Evolutionary conservation across 2,113 vertebrate genomes (phyloP).

Genomic region (Coturnix japonica): DNA sequence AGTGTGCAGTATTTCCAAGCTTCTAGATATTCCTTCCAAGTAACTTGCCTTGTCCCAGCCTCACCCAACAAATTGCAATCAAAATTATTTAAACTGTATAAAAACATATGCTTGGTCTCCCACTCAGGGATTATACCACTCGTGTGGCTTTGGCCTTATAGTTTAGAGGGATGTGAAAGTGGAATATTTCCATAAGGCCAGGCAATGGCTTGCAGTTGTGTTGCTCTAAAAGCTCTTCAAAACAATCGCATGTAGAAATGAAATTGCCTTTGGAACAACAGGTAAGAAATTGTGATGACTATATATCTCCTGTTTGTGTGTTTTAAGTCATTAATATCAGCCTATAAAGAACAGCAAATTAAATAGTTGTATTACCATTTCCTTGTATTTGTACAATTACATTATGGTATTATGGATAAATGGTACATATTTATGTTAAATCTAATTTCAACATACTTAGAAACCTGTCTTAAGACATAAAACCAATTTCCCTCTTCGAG

Average conservation of each 20-base stretch:
- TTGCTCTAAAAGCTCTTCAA: neutral
- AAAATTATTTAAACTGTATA: rapidly evolving
- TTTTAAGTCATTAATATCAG: neutral
- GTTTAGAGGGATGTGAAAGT: neutral
- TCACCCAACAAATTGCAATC: neutral
- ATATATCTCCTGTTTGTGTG: neutral
- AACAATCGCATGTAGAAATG: neutral
- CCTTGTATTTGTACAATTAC: neutral
- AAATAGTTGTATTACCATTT: neutral
- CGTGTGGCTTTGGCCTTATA: rapidly evolving
- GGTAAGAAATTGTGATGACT: neutral
- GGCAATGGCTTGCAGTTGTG: neutral
- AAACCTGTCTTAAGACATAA: neutral
- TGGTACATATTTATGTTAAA: neutral
- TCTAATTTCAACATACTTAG: neutral
- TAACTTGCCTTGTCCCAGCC: too few relatives aligned
- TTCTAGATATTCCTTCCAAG: neutral
- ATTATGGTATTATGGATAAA: slow-evolving; percentile 8
- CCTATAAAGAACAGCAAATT: neutral
- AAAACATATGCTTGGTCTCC: neutral
- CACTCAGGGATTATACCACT: neutral
- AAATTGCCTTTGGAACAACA: slow-evolving; percentile 13
- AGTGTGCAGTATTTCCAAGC: neutral
- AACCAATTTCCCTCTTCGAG: neutral
- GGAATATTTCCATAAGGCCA: neutral